Evolutionary conservation across 2,888 invertebrate species (phyloP), one percentile per base, ranked within the genome.

Genomic region (Tipula confusa): DNA sequence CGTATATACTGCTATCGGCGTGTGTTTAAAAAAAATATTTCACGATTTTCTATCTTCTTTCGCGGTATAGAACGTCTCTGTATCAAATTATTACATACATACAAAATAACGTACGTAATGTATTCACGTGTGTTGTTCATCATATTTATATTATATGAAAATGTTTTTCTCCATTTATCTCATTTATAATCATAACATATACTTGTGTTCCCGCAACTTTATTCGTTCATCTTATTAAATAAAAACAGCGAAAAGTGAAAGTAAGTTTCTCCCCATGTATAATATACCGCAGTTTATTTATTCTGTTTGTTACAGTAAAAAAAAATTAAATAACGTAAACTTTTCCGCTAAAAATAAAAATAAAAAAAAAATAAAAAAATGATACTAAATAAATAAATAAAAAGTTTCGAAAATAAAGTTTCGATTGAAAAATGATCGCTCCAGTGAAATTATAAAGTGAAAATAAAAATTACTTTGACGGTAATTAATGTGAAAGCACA

Each of bases 171-270:
- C 24, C 64, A 24, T 64, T 64, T 64, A 64, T 64, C 64, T 64
- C 64, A 64, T 64, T 64, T 64, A 64, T 64, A 64, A 64, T 64
- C 64, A 64, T 64, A 64, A 64, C 64, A 64, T n/a, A n/a, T 64
- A 64, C 64, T 64, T 64, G 24, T 64, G 9, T 48, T 24, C 64
- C n/a, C 64, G 64, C 64, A 64, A 64, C 24, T 64, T 64, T 64
- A 64, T 64, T 64, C 64, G 64, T 64, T 64, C 11, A 64, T 64
- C 6, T 64, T 64, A 64, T 24, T 64, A 64, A 64, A 24, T 2
- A 64, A 24, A n/a, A 64, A 64, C 64, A 64, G 64, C 64, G 64
- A 64, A 64, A 64, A 9, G 64, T 64, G 64, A 64, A 64, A 64
- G 9, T 64, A 5, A 13, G 4, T 64, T 24, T 64, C 9, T 13